Percentiles rank a stretch among this genome's conserved stretches.
phyloP scores from a whole-genome alignment of 2,888 invertebrate genomes.

The Yponomeuta malinellus region DNA sequence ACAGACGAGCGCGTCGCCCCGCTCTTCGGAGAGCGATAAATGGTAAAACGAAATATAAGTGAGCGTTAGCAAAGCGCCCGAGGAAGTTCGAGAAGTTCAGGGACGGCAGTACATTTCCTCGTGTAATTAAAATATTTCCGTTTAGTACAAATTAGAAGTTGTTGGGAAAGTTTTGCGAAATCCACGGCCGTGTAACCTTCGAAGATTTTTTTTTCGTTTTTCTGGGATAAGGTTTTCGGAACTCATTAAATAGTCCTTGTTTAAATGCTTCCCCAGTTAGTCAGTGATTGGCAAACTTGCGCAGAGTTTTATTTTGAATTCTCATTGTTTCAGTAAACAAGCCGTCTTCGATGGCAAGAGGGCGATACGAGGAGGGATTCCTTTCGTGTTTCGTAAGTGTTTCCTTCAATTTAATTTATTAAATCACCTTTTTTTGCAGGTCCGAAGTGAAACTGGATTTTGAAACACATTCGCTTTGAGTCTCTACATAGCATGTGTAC shows the following conservation, averaged over 20 bases:
- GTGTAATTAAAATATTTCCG: too few relatives aligned
- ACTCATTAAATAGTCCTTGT: conserved; percentile 1
- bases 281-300: conserved; percentile 16
- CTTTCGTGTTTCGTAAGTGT: conserved; percentile 97
- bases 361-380: conserved; percentile 96
- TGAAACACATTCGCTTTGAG: background rate
- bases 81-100: conserved; percentile 1
- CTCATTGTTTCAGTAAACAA: conserved; percentile 84
- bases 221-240: conserved; percentile 1
- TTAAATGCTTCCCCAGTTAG: background rate
- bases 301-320: conserved; percentile 20
- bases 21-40: background rate
- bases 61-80: background rate
- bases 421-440: background rate
- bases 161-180: background rate
- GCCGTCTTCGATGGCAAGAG: conserved; percentile 97
- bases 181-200: background rate
- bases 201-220: conserved; percentile 9
- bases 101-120: too few relatives aligned
- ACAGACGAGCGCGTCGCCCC: background rate
- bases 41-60: background rate
- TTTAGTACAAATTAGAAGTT: background rate
- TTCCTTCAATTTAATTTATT: background rate
- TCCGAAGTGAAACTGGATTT: background rate
- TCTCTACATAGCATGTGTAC: too few relatives aligned